These are phyloP conservation scores for Leptocoma aspasia DNA, from an alignment of 2,113 vertebrate genomes.

Conservation along the genomic window DNA sequence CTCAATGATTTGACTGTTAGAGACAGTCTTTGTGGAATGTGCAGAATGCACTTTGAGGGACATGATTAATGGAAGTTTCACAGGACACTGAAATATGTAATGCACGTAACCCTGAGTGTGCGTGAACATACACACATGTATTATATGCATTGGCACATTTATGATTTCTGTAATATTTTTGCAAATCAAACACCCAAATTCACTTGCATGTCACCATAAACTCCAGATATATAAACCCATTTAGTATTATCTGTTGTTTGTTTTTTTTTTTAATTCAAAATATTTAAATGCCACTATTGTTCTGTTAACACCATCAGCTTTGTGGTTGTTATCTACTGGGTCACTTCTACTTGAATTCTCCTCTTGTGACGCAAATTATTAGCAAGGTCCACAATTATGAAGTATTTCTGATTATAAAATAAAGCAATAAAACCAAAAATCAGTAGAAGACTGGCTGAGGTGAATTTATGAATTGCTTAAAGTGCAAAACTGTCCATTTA, in stretches of 20 bases:
- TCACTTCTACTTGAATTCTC: slow-evolving; percentile 54
- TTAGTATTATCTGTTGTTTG: not conserved
- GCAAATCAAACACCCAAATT: not conserved
- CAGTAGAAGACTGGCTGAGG: not conserved
- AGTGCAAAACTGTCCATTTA: slow-evolving; percentile 61
- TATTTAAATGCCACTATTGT: not conserved
- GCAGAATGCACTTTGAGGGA: not conserved
- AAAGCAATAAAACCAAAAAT: slow-evolving; percentile 55
- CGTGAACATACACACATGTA: not conserved
- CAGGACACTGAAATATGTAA: not conserved
- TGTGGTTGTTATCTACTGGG: not conserved
- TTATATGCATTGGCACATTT: not conserved
- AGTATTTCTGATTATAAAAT: slow-evolving; percentile 54
- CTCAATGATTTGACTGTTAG: not conserved
- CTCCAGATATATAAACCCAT: not conserved
- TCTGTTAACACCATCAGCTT: not conserved
- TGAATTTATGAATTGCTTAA: slow-evolving; percentile 62
- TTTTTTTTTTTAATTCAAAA: not conserved
- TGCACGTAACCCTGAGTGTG: not conserved
- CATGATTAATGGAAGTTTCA: not conserved
- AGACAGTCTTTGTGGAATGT: not conserved
- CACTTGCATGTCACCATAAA: not conserved
- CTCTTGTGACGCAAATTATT: slow-evolving; percentile 39
- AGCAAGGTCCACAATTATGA: slow-evolving; percentile 37
- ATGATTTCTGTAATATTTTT: not conserved